Evolutionary conservation across 2,888 invertebrate species (phyloP).

Genomic region (Chrysolina oricalcia): DNA sequence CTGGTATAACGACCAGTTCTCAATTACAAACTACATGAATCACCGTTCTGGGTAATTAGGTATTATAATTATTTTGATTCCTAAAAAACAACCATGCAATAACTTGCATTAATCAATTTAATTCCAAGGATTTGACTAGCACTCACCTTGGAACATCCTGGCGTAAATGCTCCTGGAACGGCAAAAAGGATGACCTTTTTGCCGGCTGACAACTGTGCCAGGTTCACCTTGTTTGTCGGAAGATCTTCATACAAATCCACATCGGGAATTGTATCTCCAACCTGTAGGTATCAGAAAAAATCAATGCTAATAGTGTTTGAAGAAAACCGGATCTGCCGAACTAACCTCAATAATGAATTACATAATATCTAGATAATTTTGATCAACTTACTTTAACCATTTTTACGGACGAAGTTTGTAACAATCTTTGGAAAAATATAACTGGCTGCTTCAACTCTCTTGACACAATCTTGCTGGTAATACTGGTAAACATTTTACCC

Average conservation of each 20-base stretch:
- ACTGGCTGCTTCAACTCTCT: slow-evolving; percentile 9
- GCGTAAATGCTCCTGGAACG: slow-evolving; percentile 96
- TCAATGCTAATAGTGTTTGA: slow-evolving; percentile 4
- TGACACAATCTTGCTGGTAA: slow-evolving; percentile 16
- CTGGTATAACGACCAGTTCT: background rate
- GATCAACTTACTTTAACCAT: slow-evolving; percentile 44
- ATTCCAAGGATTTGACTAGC: slow-evolving; percentile 29
- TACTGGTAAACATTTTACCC: slow-evolving; percentile 27
- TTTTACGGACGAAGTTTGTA: slow-evolving; percentile 38
- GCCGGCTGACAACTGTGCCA: slow-evolving; percentile 80
- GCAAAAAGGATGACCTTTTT: slow-evolving; percentile 92
- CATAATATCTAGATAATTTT: background rate
- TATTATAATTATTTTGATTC: background rate
- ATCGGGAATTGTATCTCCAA: slow-evolving; percentile 87
- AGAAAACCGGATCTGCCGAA: background rate
- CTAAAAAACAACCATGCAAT: background rate
- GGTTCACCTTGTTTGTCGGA: slow-evolving; percentile 90
- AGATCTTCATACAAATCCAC: slow-evolving; percentile 89
- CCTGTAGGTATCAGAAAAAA: slow-evolving; percentile 75
- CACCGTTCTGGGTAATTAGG: background rate
- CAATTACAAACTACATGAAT: background rate
- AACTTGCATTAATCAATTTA: slow-evolving; percentile 20
- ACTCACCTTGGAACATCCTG: slow-evolving; percentile 88
- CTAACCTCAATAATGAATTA: slow-evolving; percentile 28
- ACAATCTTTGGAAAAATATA: slow-evolving; percentile 35